Evolutionary conservation across 2,113 vertebrate genomes (phyloP), one percentile per base, ranked within the genome.

Genomic region (Crocuta crocuta): DNA sequence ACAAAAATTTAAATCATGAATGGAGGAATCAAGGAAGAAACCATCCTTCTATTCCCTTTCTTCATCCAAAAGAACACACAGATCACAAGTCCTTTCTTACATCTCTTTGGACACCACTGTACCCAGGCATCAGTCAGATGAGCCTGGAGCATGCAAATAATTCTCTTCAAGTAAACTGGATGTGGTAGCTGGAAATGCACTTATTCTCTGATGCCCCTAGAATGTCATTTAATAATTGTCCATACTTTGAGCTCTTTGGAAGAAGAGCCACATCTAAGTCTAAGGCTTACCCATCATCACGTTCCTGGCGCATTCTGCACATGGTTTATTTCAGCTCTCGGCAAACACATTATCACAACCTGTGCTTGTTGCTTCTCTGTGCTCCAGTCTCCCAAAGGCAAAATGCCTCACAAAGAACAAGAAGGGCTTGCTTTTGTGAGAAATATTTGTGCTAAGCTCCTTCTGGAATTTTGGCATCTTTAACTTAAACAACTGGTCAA

Each of bases 401-500:
- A 95, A 95, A 89, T 0, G 1, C 24, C 68, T 91, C 43, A 81
- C 79, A 80, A 86, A 83, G 53, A 91, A 74, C 4, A 79, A 53
- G 35, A 50, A 71, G 10, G 82, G 17, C n/a, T 45, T 68, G 31
- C 33, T 70, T 89, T 94, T 95, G 33, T 53, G 58, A 68, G 24
- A 93, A 80, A 58, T 79, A 93, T 61, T 87, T 6, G 33, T 26
- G 5, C 50, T 81, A 78, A 91, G 43, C 65, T 94, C 80, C 85
- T 89, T 88, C 92, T 65, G 45, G n/a, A 92, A 94, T 94, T 92
- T 93, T 48, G 83, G 50, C 48, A 87, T 83, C 76, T 73, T 95
- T 93, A 73, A 94, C 80, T 90, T 83, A 95, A 96, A 93, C 16
- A 82, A 90, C 81, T 92, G 45, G 79, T 71, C 87, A 82, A 21